Conservation (phyloP, 2,888 invertebrate genomes). For the Thymelicus sylvestris region DNA sequence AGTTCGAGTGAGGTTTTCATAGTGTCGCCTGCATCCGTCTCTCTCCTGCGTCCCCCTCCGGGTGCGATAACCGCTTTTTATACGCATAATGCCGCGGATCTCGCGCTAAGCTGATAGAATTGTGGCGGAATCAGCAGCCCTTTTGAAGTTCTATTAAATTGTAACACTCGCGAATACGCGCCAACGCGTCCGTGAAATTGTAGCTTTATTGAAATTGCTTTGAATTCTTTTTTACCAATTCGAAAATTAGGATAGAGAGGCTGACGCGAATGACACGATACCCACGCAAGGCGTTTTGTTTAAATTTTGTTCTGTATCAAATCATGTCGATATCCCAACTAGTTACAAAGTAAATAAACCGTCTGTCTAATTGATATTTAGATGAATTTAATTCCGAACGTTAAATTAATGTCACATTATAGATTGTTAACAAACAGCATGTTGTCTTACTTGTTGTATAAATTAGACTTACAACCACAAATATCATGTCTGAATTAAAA, state of each 20-base stretch:
- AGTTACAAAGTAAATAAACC: background rate
- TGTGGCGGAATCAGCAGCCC: slow-evolving; percentile 82
- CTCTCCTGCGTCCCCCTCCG: slow-evolving; percentile 48
- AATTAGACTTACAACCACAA: too few species aligned
- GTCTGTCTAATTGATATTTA: background rate
- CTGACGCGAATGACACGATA: background rate
- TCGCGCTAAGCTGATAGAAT: slow-evolving; percentile 84
- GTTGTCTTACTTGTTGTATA: too few species aligned
- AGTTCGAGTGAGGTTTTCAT: slow-evolving; percentile 47
- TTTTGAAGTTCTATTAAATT: slow-evolving; percentile 84
- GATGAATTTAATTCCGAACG: background rate
- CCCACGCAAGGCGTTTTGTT: background rate
- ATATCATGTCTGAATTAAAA: too few species aligned
- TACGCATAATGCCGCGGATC: slow-evolving; percentile 82
- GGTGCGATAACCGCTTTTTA: slow-evolving; percentile 81
- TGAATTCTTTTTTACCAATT: slow-evolving; percentile 66
- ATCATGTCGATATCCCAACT: background rate
- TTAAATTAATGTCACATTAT: background rate
- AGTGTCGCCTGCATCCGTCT: slow-evolving; percentile 53
- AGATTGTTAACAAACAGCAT: too few species aligned
- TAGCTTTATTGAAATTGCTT: slow-evolving; percentile 79
- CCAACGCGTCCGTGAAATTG: slow-evolving; percentile 81
- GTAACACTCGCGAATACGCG: slow-evolving; percentile 79
- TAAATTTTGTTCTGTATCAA: too few species aligned
- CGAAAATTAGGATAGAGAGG: slow-evolving; percentile 34